Percentiles rank a stretch among this genome's conserved stretches.
Evolutionary conservation across 2,888 invertebrate species (phyloP).

Genomic region (Dicyrtoma fusca): DNA sequence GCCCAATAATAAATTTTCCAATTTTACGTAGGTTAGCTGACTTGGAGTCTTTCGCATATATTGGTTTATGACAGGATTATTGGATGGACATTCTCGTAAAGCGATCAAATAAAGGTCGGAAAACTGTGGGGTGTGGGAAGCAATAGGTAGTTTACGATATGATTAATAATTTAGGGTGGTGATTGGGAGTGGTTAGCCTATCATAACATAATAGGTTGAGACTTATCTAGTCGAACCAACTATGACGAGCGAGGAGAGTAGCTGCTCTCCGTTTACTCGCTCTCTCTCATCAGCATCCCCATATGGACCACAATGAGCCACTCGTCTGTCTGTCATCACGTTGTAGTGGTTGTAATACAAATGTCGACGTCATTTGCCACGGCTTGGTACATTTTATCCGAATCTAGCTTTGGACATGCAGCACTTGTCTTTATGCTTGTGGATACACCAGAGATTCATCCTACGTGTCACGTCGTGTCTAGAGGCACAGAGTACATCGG

Average conservation of each 20-base stretch:
- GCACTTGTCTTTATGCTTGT: not conserved
- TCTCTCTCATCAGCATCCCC: constrained; percentile 8
- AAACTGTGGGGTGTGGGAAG: constrained; percentile 36
- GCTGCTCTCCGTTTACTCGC: constrained; percentile 7
- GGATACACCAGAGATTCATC: not conserved
- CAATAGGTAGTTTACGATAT: constrained; percentile 44
- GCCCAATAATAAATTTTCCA: constrained; percentile 37
- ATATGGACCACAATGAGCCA: constrained; percentile 16
- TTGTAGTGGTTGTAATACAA: constrained; percentile 17
- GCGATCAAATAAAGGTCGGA: constrained; percentile 30
- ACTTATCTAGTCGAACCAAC: constrained; percentile 39
- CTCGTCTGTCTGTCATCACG: constrained; percentile 25
- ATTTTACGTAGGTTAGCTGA: constrained; percentile 25
- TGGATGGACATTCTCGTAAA: constrained; percentile 34
- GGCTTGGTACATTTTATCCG: not conserved
- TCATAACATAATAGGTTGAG: constrained; percentile 40
- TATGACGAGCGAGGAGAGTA: constrained; percentile 18
- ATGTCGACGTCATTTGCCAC: not conserved
- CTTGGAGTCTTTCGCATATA: constrained; percentile 15
- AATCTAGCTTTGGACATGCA: not conserved
- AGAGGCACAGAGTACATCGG: not conserved
- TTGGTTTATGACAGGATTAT: constrained; percentile 37
- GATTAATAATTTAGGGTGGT: constrained; percentile 43
- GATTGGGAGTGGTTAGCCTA: constrained; percentile 38
- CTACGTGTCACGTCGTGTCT: constrained; percentile 1